Evolutionary conservation across 1,140 invertebrate species (phyloP).

Genomic region (Philotrypesis tridentata): DNA sequence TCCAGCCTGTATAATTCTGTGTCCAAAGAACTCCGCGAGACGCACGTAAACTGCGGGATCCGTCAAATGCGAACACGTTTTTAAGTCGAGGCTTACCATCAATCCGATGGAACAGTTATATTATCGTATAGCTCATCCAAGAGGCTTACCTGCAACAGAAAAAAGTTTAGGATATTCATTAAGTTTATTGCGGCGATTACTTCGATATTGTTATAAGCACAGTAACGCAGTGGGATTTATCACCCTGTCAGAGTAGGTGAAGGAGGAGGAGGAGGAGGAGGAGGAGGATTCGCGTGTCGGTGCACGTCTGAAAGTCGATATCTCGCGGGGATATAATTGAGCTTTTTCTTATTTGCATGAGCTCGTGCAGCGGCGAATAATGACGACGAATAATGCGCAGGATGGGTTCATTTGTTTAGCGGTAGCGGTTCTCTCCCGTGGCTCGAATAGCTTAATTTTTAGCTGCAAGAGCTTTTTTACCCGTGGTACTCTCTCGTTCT

Average conservation of each 20-base stretch:
- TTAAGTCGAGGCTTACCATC: constrained; percentile 16
- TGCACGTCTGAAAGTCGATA: constrained; percentile 23
- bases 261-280: no score
- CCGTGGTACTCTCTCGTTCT: no score
- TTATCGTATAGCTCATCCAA: not conserved
- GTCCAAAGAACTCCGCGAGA: no score
- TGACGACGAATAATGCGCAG: not conserved
- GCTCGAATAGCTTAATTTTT: not conserved
- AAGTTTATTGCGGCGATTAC: not conserved
- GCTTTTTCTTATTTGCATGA: constrained; percentile 16
- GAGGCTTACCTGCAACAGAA: constrained; percentile 24
- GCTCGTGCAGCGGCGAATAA: not conserved
- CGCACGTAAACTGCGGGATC: not conserved
- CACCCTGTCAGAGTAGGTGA: not conserved
- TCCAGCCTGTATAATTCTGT: no score
- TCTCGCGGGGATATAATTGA: constrained; percentile 1
- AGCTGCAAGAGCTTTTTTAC: no score
- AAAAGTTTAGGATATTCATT: constrained; percentile 1
- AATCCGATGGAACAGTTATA: not conserved
- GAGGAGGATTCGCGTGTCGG: constrained; percentile 1
- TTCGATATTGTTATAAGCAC: not conserved
- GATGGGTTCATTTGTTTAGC: not conserved
- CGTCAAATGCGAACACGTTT: not conserved
- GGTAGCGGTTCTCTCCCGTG: not conserved
- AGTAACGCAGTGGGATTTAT: constrained; percentile 26